Evolutionary conservation across 2,888 invertebrate genomes (phyloP).

Genomic region (Nasonovia ribisnigri): DNA sequence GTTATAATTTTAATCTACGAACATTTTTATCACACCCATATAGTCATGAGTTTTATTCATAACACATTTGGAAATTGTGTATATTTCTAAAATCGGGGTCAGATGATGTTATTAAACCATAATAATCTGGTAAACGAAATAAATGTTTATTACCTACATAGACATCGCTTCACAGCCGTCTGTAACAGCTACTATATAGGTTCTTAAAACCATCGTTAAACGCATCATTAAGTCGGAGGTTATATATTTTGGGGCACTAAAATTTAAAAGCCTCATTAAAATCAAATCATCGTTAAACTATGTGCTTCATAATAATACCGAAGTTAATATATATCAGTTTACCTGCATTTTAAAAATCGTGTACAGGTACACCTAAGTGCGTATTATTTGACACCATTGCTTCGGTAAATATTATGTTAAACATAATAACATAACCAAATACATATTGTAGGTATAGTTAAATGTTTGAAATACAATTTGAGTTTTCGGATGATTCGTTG

Average conservation of each 20-base stretch:
- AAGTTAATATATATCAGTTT: slow-evolving; percentile 11
- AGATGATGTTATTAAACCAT: neutral
- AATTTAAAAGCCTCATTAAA: slow-evolving; percentile 57
- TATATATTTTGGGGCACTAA: slow-evolving; percentile 36
- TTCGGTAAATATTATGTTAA: neutral
- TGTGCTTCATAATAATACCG: slow-evolving; percentile 10
- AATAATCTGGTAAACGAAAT: slow-evolving; percentile 15
- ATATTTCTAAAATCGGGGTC: slow-evolving; percentile 25
- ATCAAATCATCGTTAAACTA: slow-evolving; percentile 41
- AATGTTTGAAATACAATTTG: neutral
- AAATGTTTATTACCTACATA: neutral
- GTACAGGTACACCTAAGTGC: neutral
- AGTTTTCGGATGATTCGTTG: neutral
- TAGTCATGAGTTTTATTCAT: neutral
- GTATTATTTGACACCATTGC: neutral
- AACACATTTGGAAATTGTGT: neutral
- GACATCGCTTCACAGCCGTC: neutral
- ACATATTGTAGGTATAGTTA: too few relatives aligned
- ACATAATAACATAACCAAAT: neutral
- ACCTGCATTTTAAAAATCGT: slow-evolving; percentile 14
- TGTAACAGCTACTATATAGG: neutral
- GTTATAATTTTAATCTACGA: neutral
- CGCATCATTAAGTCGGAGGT: slow-evolving; percentile 49
- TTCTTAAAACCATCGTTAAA: slow-evolving; percentile 42
- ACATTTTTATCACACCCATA: neutral